phyloP scores from a whole-genome alignment of 1,140 invertebrate species.

The Drosophila pandora region DNA sequence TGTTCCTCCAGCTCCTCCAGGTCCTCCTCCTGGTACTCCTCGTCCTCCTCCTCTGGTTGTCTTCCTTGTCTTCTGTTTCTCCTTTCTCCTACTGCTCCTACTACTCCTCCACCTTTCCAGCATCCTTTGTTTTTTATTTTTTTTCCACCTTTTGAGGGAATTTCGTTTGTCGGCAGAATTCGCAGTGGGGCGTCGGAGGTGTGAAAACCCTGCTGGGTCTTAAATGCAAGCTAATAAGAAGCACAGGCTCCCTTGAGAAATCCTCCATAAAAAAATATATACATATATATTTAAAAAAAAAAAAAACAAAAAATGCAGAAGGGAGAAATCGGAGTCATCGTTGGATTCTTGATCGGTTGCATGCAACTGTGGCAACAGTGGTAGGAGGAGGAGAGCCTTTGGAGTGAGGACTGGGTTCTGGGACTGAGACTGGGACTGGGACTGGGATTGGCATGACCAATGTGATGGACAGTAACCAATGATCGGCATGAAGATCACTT shows the following conservation, averaged over 20 bases:
- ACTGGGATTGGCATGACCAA: conserved; percentile 66
- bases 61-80: conserved; percentile 16
- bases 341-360: conserved; percentile 47
- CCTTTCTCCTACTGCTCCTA: neutral
- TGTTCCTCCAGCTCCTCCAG: conserved; percentile 5
- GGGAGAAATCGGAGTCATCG: conserved; percentile 17
- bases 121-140: conserved; percentile 24
- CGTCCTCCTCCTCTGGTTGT: neutral
- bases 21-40: neutral
- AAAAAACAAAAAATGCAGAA: neutral
- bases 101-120: neutral
- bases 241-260: conserved; percentile 26
- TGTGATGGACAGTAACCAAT: conserved; percentile 51
- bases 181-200: conserved; percentile 79
- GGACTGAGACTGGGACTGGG: neutral
- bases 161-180: conserved; percentile 24
- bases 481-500: conserved; percentile 41
- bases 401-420: neutral
- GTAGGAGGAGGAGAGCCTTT: neutral
- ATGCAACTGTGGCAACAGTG: conserved; percentile 32
- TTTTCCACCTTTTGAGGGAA: conserved; percentile 19
- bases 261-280: neutral
- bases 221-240: conserved; percentile 84
- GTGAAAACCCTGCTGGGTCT: conserved; percentile 84
- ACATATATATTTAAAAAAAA: no score